Evolutionary conservation across 2,113 vertebrate genomes (phyloP), one percentile per base, ranked within the genome.

Genomic region (Propithecus coquereli): DNA sequence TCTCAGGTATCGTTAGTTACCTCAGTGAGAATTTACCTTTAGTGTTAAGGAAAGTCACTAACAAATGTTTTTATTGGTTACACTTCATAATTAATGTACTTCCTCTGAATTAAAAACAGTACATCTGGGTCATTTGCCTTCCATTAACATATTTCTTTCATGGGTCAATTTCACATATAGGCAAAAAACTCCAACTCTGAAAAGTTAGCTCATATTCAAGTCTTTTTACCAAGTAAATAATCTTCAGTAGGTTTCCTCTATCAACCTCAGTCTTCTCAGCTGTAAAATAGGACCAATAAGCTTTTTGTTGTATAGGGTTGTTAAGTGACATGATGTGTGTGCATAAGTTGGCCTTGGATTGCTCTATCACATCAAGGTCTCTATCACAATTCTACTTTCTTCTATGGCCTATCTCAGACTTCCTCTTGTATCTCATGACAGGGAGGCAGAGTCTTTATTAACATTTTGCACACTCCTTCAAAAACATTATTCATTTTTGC

Each of bases 131-230:
- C 57, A 84, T 65, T 87, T 32, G 91, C 18, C 77, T 70, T 32
- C 34, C 18, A 47, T 79, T 84, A 65, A 14, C 43, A 22, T 65
- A 50, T 73, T 91, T 88, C n/a, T 92, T 18, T 77, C 66, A 45
- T 37, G 82, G 4, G 18, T 85, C 40, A 32, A 95, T 73, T 97
- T 96, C 27, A 88, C 52, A 66, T 27, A 65, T 7, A 84, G 13
- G 27, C 34, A 61, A 89, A 50, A 90, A 52, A 45, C n/a, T 79
- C 1, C 7, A 90, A 59, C 81, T 87, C 27, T 87, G 37, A 47
- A 85, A 57, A 91, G 47, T 50, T 90, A 70, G 32, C 37, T 96
- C 92, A 85, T 63, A 85, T 70, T 94, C 23, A 61, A 65, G 85
- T 91, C 6, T 63, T 52, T 90, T 88, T 88, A 50, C 45, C 14